A percentile compares a stretch with the other conserved stretches of the same genome.
These are phyloP conservation scores for Australoheros scitulus DNA, from an alignment of 2,113 vertebrate species.

Conservation along the genomic window DNA sequence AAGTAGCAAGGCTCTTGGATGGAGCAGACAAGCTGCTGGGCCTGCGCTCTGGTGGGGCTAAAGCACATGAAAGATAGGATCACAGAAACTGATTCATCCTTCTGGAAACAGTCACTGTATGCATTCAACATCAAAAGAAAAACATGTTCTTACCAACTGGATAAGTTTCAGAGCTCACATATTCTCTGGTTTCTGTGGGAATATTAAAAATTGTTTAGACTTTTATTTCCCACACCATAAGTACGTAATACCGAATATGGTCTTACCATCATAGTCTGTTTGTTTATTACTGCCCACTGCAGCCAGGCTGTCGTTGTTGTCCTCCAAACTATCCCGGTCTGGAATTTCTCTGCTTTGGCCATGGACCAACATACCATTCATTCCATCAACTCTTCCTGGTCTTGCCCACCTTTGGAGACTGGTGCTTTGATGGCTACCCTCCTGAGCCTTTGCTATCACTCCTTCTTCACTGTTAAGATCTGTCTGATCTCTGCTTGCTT, in stretches of 20 bases:
- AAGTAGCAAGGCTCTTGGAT: background rate
- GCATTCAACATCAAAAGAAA: background rate
- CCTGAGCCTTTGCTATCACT: background rate
- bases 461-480: constrained; percentile 32
- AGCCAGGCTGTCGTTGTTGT: constrained; percentile 26
- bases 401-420: background rate
- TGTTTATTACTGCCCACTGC: constrained; percentile 37
- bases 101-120: background rate
- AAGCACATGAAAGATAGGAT: background rate
- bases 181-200: constrained; percentile 59
- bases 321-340: constrained; percentile 61
- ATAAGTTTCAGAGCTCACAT: constrained; percentile 39
- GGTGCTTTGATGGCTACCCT: background rate
- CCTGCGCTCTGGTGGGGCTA: background rate
- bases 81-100: background rate
- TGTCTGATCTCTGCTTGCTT: constrained; percentile 1
- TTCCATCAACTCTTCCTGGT: background rate
- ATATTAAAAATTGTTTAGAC: background rate
- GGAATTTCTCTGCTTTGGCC: constrained; percentile 16
- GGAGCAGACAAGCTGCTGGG: constrained; percentile 10
- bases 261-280: constrained; percentile 42
- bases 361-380: background rate
- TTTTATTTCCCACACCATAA: background rate
- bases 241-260: background rate
- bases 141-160: constrained; percentile 27